Evolutionary conservation across 2,797 vertebrate genomes (phyloP), one percentile per base, ranked within the genome.

Genomic region (Myiotriccus ornatus): DNA sequence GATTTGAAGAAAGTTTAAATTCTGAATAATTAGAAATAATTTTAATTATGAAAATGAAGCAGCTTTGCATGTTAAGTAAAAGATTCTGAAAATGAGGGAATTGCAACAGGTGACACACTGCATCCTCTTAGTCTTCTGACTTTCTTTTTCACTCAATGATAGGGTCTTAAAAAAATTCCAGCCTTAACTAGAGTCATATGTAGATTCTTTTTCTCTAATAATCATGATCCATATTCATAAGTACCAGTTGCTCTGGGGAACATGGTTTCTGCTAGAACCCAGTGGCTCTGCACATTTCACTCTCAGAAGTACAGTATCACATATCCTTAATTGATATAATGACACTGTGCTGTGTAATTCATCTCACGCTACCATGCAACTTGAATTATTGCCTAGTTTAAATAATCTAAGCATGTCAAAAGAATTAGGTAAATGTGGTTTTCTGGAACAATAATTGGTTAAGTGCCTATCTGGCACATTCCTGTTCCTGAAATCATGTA

Each of bases 361-460:
- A 60, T 83, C 62, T 94, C 59, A 34, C 76, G 62, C 55, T 93
- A 64, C 62, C 44, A 67, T 39, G 52, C 59, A 87, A 41, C 19
- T 16, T 96, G 91, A 88, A 83, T 84, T 95, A 57, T 43, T 94
- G 91, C 53, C 74, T 80, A 88, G 47, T 70, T 91, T 39, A 92
- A 90, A 94, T 86, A 87, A 86, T 53, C 65, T 82, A 74, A 79
- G 34, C 8, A 77, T 94, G 68, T 92, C 68, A 79, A 92, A 93
- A 83, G 78, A 85, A 85, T 89, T 74, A 91, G 47, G 71, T 69
- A 83, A 87, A 84, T 8, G 10, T 59, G 50, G 25, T 27, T 94
- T 94, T 92, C 81, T 87, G 75, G 64, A 96, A 73, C 30, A 87
- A 37, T 37, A 94, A 94, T 83, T 93, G 91, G 30, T 78, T 78